Percentiles rank a stretch among this genome's conserved stretches.
phyloP scores from a whole-genome alignment of 2,797 vertebrate species.

The Poeciliopsis infans region DNA sequence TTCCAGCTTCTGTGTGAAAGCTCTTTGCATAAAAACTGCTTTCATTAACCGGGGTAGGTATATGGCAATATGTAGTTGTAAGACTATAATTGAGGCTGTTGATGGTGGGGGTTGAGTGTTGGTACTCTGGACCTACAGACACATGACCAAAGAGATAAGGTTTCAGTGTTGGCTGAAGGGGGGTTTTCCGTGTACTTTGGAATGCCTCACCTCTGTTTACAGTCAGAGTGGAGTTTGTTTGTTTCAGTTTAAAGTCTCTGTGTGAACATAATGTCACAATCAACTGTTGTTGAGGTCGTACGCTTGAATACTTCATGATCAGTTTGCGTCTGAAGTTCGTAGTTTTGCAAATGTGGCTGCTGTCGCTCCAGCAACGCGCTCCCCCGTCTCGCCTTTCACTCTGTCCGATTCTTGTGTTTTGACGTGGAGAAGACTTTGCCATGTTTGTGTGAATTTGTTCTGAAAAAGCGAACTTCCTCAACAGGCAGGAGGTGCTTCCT shows the following conservation, averaged over 20 bases:
- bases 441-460: conserved; percentile 69
- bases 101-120: conserved; percentile 45
- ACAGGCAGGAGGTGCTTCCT: conserved; percentile 79
- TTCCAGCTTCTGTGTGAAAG: not conserved
- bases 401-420: conserved; percentile 32
- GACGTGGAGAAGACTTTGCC: conserved; percentile 28
- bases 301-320: conserved; percentile 34
- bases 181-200: conserved; percentile 61
- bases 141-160: conserved; percentile 75
- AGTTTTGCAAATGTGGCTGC: conserved; percentile 48
- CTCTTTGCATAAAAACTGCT: not conserved
- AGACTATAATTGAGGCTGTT: conserved; percentile 21
- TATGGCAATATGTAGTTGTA: not conserved
- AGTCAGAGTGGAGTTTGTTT: conserved; percentile 46
- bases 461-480: conserved; percentile 79
- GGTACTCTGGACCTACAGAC: conserved; percentile 60
- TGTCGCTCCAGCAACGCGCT: conserved; percentile 13
- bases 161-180: conserved; percentile 60
- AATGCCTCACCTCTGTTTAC: conserved; percentile 64
- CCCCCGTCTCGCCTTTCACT: conserved; percentile 17
- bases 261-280: conserved; percentile 31
- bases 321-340: conserved; percentile 35
- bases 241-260: conserved; percentile 33
- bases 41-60: not conserved
- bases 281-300: conserved; percentile 27